Percentiles rank a stretch among this genome's conserved stretches.
Evolutionary conservation across 2,888 invertebrate genomes (phyloP).

Genomic region (Meganola albula): DNA sequence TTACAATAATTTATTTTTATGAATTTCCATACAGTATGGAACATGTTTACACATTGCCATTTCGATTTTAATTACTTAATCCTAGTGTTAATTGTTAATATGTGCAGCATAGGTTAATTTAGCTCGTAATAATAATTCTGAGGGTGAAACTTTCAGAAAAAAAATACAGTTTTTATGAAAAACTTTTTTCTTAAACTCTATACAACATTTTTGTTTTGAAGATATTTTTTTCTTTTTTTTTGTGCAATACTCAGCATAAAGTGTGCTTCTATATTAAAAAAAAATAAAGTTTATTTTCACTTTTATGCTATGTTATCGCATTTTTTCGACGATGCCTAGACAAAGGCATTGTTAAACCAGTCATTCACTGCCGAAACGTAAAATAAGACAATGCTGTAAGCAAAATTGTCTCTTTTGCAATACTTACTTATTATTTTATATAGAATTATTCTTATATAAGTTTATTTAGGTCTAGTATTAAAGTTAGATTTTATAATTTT

Average conservation of each 20-base stretch:
- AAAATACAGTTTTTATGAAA: slow-evolving; percentile 34
- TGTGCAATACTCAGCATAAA: slow-evolving; percentile 58
- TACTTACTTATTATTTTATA: slow-evolving; percentile 40
- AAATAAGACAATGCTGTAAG: slow-evolving; percentile 55
- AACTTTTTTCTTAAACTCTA: slow-evolving; percentile 25
- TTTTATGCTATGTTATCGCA: slow-evolving; percentile 42
- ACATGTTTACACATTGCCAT: slow-evolving; percentile 56
- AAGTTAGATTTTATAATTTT: too few relatives aligned
- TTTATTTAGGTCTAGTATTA: slow-evolving; percentile 25
- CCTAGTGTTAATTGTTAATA: slow-evolving; percentile 29
- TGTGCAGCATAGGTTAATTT: slow-evolving; percentile 40
- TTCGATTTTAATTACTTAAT: slow-evolving; percentile 51
- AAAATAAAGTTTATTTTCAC: slow-evolving; percentile 13
- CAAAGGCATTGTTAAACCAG: slow-evolving; percentile 51
- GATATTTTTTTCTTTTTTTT: slow-evolving; percentile 25
- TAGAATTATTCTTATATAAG: slow-evolving; percentile 50
- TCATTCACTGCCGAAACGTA: slow-evolving; percentile 63
- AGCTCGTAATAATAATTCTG: slow-evolving; percentile 28
- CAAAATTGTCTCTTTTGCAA: slow-evolving; percentile 51
- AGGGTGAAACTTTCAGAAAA: slow-evolving; percentile 47
- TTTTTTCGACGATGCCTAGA: slow-evolving; percentile 29
- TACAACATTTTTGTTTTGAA: slow-evolving; percentile 11
- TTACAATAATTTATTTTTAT: slow-evolving; percentile 24
- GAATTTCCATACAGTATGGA: slow-evolving; percentile 11
- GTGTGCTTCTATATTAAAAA: slow-evolving; percentile 15